Evolutionary conservation across 1,140 invertebrate species (phyloP).

Genomic region (Drosophila leontia): DNA sequence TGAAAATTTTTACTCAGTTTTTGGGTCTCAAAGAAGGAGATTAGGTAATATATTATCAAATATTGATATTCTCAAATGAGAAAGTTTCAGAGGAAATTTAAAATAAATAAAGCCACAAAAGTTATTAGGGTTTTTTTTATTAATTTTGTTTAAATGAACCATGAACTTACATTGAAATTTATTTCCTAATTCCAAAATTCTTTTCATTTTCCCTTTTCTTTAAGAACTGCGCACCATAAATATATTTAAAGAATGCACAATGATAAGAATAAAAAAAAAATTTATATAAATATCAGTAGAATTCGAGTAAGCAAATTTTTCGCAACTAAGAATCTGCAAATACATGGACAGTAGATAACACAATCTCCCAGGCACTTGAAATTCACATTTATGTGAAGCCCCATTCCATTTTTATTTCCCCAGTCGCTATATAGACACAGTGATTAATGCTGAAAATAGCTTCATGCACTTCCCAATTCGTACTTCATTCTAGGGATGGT

Average conservation of each 20-base stretch:
- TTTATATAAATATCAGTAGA: slow-evolving; percentile 14
- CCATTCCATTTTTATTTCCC: not conserved
- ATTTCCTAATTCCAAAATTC: too few species aligned
- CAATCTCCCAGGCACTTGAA: slow-evolving; percentile 9
- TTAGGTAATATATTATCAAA: not conserved
- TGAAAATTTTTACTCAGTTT: not conserved
- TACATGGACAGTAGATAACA: slow-evolving; percentile 19
- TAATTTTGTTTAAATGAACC: too few species aligned
- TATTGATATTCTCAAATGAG: not conserved
- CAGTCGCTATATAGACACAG: slow-evolving; percentile 11
- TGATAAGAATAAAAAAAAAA: slow-evolving; percentile 17
- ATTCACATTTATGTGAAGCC: slow-evolving; percentile 8
- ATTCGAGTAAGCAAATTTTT: slow-evolving; percentile 18
- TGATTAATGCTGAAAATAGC: slow-evolving; percentile 29
- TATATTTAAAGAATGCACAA: slow-evolving; percentile 15
- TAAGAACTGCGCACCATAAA: not conserved
- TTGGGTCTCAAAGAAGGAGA: not conserved
- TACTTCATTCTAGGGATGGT: not conserved
- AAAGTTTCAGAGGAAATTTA: not conserved
- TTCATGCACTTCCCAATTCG: slow-evolving; percentile 10
- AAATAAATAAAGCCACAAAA: not conserved
- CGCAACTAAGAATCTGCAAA: slow-evolving; percentile 27
- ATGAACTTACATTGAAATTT: too few species aligned
- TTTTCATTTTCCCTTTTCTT: not conserved
- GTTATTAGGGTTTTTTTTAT: not conserved